These are phyloP conservation scores for Bufo bufo DNA, from an alignment of 2,113 vertebrate species.

Conservation along the genomic window DNA sequence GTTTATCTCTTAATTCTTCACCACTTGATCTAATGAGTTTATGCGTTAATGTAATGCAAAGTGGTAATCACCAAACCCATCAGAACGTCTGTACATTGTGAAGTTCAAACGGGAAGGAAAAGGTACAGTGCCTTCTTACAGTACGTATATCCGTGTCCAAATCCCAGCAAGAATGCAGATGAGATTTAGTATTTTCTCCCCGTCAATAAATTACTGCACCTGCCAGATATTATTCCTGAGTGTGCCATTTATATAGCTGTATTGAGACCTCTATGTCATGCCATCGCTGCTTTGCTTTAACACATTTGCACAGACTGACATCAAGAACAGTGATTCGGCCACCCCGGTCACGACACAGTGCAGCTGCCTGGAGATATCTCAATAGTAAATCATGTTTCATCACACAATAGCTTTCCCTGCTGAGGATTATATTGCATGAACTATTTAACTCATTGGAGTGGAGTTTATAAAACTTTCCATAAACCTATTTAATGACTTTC, in stretches of 20 bases:
- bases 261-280: neutral
- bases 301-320: neutral
- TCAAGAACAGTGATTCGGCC: neutral
- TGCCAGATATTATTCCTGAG: neutral
- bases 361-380: slow-evolving; percentile 1
- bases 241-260: slow-evolving; percentile 5
- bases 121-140: neutral
- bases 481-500: neutral
- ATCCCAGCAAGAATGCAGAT: neutral
- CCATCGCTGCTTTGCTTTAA: neutral
- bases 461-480: neutral
- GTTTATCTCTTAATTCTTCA: too few relatives aligned
- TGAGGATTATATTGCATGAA: neutral
- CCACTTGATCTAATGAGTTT: too few relatives aligned
- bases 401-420: neutral
- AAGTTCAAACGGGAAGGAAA: neutral
- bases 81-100: too few relatives aligned
- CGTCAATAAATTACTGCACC: neutral
- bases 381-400: neutral
- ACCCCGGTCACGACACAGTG: neutral
- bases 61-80: too few relatives aligned
- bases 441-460: neutral
- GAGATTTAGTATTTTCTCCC: neutral
- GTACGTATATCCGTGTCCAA: neutral
- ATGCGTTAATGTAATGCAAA: too few relatives aligned